Base-by-base conservation (phyloP, 2,113 vertebrate species). In the Gymnarchus niloticus region DNA sequence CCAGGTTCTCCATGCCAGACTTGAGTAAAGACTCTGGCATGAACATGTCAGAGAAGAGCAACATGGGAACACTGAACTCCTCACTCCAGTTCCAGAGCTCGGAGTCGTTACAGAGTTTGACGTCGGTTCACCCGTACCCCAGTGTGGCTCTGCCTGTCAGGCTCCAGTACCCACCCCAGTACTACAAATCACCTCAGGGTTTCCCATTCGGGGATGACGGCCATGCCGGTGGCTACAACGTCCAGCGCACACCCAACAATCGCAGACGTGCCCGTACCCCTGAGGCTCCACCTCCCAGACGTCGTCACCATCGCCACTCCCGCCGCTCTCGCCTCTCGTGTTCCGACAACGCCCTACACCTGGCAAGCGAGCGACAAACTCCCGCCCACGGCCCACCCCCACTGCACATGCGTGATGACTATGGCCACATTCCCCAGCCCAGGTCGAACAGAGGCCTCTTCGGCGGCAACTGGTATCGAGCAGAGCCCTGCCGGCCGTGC, bases 1-100 rank as follows among this genome's bases (percentile, higher is more conserved):
- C 98, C 61, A 95, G 96, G n/a, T 99, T 99, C 90, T 99, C 98
- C 25, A 99, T 99, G 98, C 98, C 98, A 0, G 98, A 99, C 91
- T 94, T 99, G 89, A 99, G 98, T 94, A 99, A 99, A 92, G 98
- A 99, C 94, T 99, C 98, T 0, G 98, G 98, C 56, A 96, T 99
- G 97, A 99, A 98, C 0, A 87, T 98, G 87, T 98, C 97, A 0
- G 97, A 99, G 92, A 99, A 98, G 90, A 98, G 97, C 91, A 97
- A 95, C 92, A 95, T 97, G 96, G 96, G 95, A 56, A 97, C 97
- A 0, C 95, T 98, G 0, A 97, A 97, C 90, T 98, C 97, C 3
- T 98, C 97, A 0, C 90, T 94, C 90, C 97, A 97, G 82, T 98
- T 98, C 86, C 95, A 96, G 28, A 99, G 98, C 80, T 96, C 98